These are phyloP conservation scores for Perognathus longimembris DNA, from an alignment of 2,113 vertebrate genomes.

Conservation along the genomic window DNA sequence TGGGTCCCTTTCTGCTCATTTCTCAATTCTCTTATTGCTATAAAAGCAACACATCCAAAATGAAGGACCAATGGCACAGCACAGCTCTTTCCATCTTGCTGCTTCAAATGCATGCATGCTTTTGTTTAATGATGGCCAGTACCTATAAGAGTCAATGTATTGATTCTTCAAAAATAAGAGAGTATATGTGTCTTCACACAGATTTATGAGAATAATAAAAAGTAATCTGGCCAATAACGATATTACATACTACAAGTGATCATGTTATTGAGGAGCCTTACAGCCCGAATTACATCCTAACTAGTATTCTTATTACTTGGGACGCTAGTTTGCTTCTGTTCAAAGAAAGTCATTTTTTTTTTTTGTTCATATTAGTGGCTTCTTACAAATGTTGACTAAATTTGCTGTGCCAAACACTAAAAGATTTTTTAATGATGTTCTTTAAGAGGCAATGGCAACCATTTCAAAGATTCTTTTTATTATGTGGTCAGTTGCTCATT, in stretches of 20 bases:
- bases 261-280: background rate
- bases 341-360: slow-evolving; percentile 63
- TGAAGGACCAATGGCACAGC: background rate
- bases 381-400: slow-evolving; percentile 67
- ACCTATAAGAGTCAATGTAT: background rate
- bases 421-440: slow-evolving; percentile 46
- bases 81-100: background rate
- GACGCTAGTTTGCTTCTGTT: background rate
- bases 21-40: background rate
- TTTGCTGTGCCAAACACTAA: slow-evolving; percentile 55
- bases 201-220: background rate
- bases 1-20: background rate
- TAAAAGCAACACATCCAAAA: background rate
- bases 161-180: background rate
- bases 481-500: slow-evolving; percentile 42
- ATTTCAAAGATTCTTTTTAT: slow-evolving; percentile 67
- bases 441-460: slow-evolving; percentile 58
- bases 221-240: slow-evolving; percentile 32
- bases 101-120: background rate
- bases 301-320: slow-evolving; percentile 42
- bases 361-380: slow-evolving; percentile 61
- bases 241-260: slow-evolving; percentile 40
- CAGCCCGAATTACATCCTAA: slow-evolving; percentile 5
- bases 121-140: background rate
- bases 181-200: background rate